phyloP scores from a whole-genome alignment of 1,140 invertebrate species.

The Caerostris extrusa region DNA sequence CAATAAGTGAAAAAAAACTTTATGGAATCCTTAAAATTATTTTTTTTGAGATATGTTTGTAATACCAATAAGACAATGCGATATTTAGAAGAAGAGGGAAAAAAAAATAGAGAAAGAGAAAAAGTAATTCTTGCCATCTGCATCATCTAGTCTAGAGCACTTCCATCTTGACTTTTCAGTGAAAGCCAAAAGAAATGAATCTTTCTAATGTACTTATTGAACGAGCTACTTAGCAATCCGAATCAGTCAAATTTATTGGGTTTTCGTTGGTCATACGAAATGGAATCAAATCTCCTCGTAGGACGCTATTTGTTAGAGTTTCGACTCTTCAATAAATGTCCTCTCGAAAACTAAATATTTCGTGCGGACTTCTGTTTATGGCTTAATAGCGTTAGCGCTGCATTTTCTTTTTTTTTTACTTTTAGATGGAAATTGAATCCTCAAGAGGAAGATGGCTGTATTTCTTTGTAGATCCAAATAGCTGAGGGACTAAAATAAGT shows the following conservation, averaged over 20 bases:
- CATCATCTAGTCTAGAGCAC: no score
- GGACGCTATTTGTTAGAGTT: background rate
- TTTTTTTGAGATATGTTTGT: no score
- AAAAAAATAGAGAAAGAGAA: no score
- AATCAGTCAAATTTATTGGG: constrained; percentile 37
- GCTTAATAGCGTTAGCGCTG: background rate
- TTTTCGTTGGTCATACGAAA: constrained; percentile 17
- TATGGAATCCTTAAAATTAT: no score
- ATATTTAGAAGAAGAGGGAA: no score
- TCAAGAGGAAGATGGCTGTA: background rate
- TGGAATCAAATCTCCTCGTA: background rate
- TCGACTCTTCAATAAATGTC: background rate
- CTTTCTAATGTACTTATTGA: background rate
- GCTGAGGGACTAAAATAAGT: no score
- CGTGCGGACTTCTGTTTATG: background rate
- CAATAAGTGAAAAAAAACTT: no score
- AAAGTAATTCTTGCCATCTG: no score
- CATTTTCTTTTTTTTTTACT: background rate
- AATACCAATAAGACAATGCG: no score
- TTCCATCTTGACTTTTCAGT: no score
- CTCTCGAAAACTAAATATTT: background rate
- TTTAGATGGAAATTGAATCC: background rate
- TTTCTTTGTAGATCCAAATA: no score
- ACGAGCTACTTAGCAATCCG: constrained; percentile 1
- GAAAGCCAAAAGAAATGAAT: background rate